These are phyloP conservation scores for Baronia brevicornis DNA, from an alignment of 2,888 invertebrate species.

Conservation along the genomic window DNA sequence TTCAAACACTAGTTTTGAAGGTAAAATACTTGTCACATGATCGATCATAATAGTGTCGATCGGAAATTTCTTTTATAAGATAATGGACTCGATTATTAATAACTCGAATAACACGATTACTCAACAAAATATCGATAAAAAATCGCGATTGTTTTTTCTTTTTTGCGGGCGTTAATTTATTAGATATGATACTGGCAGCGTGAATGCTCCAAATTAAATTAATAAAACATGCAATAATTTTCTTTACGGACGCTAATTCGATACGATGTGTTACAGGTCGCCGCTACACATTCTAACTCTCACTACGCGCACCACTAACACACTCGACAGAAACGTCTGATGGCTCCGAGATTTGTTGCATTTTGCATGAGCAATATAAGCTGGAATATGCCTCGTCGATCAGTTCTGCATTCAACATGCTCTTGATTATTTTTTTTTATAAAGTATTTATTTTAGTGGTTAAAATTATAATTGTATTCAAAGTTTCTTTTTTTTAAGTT, in stretches of 20 bases:
- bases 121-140: no score
- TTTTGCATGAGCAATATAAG: slow-evolving; percentile 30
- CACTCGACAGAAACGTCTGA: no score
- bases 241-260: slow-evolving; percentile 33
- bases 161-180: not conserved
- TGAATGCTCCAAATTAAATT: slow-evolving; percentile 5
- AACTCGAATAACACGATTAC: no score
- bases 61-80: no score
- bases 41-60: no score
- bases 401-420: slow-evolving; percentile 24
- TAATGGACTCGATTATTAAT: no score
- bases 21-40: no score
- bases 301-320: slow-evolving; percentile 56
- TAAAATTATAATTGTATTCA: no score
- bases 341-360: slow-evolving; percentile 24
- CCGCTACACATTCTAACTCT: slow-evolving; percentile 58
- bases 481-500: no score
- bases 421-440: slow-evolving; percentile 21
- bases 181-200: not conserved
- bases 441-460: no score
- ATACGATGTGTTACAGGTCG: slow-evolving; percentile 34
- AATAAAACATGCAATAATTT: slow-evolving; percentile 26
- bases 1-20: no score
- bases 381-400: slow-evolving; percentile 17
- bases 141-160: no score